Evolutionary conservation across 2,113 vertebrate genomes (phyloP).

Genomic region (Shinisaurus crocodilurus): DNA sequence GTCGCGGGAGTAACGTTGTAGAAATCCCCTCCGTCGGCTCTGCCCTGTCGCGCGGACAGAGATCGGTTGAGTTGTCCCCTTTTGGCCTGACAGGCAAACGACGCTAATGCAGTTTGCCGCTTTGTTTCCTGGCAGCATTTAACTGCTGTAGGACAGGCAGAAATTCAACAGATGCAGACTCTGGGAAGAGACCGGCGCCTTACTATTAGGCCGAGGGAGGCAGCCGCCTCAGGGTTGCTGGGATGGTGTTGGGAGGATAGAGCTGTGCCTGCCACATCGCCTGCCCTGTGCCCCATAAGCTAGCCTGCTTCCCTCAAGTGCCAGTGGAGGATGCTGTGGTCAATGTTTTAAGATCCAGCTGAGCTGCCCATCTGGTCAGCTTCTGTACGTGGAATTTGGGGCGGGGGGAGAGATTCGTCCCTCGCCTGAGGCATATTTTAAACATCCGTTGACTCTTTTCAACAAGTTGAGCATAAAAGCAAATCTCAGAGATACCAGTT

Average conservation of each 20-base stretch:
- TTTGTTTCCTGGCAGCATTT: neutral
- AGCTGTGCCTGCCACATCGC: too few relatives aligned
- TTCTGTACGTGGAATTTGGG: too few relatives aligned
- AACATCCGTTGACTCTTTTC: neutral
- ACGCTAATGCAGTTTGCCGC: too few relatives aligned
- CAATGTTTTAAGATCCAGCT: too few relatives aligned
- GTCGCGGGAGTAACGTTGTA: neutral
- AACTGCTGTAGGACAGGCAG: neutral
- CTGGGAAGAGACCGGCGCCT: neutral
- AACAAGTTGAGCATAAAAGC: neutral
- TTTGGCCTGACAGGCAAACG: neutral
- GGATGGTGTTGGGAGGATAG: too few relatives aligned
- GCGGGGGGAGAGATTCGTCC: too few relatives aligned
- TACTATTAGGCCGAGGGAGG: neutral
- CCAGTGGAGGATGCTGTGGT: too few relatives aligned
- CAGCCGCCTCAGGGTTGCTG: too few relatives aligned
- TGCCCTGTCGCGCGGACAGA: neutral
- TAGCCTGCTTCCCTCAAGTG: too few relatives aligned
- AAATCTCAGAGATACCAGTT: neutral
- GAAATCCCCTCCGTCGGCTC: neutral
- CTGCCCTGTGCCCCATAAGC: too few relatives aligned
- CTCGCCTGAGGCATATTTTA: too few relatives aligned
- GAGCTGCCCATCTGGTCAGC: too few relatives aligned
- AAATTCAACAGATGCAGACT: neutral
- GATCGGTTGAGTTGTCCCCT: neutral